Evolutionary conservation across 2,888 invertebrate genomes (phyloP).

Genomic region (Acronicta aceris): DNA sequence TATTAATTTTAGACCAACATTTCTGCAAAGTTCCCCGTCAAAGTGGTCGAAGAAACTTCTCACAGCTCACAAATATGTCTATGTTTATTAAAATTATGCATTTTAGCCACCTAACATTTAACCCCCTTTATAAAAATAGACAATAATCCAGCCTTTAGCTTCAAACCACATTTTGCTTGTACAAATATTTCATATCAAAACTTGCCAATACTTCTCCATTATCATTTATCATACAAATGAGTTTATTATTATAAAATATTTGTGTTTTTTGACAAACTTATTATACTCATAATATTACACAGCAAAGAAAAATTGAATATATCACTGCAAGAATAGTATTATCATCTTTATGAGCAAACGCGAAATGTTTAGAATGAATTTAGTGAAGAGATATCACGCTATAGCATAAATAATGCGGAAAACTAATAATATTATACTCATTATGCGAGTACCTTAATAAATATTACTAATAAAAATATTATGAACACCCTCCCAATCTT

Average conservation of each 20-base stretch:
- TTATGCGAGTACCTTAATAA: not conserved
- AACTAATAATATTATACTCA: not conserved
- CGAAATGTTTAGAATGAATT: not conserved
- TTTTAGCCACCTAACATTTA: slow-evolving; percentile 84
- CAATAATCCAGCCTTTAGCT: slow-evolving; percentile 68
- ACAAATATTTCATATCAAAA: slow-evolving; percentile 81
- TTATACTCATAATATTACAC: slow-evolving; percentile 8
- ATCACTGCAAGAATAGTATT: slow-evolving; percentile 15
- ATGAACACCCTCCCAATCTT: not conserved
- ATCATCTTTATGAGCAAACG: too few species aligned
- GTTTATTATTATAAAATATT: slow-evolving; percentile 57
- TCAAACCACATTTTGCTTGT: slow-evolving; percentile 64
- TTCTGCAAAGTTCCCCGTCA: slow-evolving; percentile 13
- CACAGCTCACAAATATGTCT: slow-evolving; percentile 56
- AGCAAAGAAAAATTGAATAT: not conserved
- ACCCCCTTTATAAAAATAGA: slow-evolving; percentile 83
- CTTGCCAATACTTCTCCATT: slow-evolving; percentile 68
- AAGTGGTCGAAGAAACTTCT: slow-evolving; percentile 50
- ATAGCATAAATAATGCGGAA: not conserved
- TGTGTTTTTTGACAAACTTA: slow-evolving; percentile 55
- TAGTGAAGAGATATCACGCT: not conserved
- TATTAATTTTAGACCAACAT: slow-evolving; percentile 12
- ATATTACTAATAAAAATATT: not conserved
- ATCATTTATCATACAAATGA: slow-evolving; percentile 63
- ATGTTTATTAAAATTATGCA: slow-evolving; percentile 73